phyloP scores from a whole-genome alignment of 1,140 invertebrate species.

The Coelopa frigida region DNA sequence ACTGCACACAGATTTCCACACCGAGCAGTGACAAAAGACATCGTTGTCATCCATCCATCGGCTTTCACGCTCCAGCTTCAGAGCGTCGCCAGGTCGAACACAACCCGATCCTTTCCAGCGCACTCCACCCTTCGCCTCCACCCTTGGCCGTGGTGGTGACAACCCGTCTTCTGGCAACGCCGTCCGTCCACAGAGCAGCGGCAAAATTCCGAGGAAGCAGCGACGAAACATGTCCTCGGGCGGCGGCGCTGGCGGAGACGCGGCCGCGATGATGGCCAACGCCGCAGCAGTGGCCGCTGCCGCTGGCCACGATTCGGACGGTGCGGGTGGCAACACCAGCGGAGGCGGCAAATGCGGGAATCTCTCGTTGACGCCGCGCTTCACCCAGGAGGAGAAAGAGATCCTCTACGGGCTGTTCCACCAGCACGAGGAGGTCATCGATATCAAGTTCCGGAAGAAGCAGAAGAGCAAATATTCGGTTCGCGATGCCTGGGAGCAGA shows the following conservation, averaged over 20 bases:
- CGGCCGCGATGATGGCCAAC: neutral
- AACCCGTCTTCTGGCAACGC: no score
- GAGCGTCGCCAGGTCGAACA: no score
- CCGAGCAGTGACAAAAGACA: no score
- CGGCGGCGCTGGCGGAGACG: neutral
- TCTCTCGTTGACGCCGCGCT: conserved; percentile 36
- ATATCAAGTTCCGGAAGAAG: conserved; percentile 40
- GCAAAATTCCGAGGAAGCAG: conserved; percentile 7
- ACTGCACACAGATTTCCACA: no score
- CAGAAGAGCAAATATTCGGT: conserved; percentile 40
- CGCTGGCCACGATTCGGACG: conserved; percentile 2
- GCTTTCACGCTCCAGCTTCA: no score
- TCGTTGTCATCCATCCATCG: no score
- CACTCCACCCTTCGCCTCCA: neutral
- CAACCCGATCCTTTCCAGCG: neutral
- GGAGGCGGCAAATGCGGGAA: conserved; percentile 17
- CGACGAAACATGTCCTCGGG: no score
- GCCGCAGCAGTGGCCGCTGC: neutral
- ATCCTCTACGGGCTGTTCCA: conserved; percentile 38
- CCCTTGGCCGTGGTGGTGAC: no score
- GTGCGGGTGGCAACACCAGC: no score
- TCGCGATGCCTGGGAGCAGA: conserved; percentile 41
- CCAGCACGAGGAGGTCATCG: conserved; percentile 40
- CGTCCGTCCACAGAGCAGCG: no score
- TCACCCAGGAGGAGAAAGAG: conserved; percentile 39